Evolutionary conservation across 2,113 vertebrate species (phyloP), one percentile per base, ranked within the genome.

Genomic region (Nerophis lumbriciformis): DNA sequence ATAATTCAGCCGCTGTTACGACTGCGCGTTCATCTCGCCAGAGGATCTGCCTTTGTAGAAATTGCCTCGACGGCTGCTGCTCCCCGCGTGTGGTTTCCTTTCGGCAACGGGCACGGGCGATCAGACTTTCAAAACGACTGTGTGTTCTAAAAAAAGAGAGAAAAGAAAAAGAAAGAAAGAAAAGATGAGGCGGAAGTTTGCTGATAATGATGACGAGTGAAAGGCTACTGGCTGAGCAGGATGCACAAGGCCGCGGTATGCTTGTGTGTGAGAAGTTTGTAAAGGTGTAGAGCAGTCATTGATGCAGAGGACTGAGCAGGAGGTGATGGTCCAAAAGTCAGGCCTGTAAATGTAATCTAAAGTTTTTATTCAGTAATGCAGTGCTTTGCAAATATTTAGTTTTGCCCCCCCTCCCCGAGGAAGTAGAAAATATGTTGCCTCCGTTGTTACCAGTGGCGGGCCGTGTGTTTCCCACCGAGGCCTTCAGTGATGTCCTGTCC

Each of bases 1-100:
- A 85, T 84, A 76, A 83, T 90, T 88, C 60, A 86, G 61, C 21
- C 44, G 57, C 45, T 61, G 61, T 72, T 78, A 72, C 28, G 39
- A 62, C 56, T 63, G 62, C 68, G 55, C 82, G 70, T 74, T 81
- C 65, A 61, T 77, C 79, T 85, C 79, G 71, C 42, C 57, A 83
- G 68, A 79, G 53, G 64, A 84, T 71, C 53, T 72, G 71, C 64
- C 72, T 86, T 77, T 81, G 65, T 68, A 53, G 42, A 72, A 83
- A 82, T 75, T 71, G 69, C 69, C 75, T 65, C 51, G 9, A 72
- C 74, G 65, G 37, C 73, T 14, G 52, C 75, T 15, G 53, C 61
- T 72, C 52, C 58, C 50, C 28, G 65, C 35, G 5, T 52, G 60
- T 58, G 42, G 62, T 58, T 60, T 74, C 60, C 66, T 76, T 70